phyloP scores from a whole-genome alignment of 2,888 invertebrate genomes.

The Sphecodes monilicornis region DNA sequence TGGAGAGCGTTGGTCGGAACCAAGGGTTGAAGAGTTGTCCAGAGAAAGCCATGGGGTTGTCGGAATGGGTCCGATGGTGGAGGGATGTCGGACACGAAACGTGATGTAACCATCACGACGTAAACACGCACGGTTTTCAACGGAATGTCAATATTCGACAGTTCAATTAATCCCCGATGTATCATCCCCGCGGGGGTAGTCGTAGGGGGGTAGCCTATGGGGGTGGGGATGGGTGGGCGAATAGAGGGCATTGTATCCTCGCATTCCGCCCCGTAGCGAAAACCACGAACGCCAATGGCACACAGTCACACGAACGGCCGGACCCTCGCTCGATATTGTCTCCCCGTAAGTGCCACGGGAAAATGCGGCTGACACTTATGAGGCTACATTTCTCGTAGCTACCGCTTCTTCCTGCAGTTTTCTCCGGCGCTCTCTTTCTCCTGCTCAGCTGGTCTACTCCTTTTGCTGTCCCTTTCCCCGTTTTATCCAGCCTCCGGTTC shows the following conservation, averaged over 20 bases:
- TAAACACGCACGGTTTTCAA: slow-evolving; percentile 64
- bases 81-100: slow-evolving; percentile 8
- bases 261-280: slow-evolving; percentile 39
- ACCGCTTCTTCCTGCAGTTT: not conserved
- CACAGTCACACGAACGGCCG: slow-evolving; percentile 24
- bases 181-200: slow-evolving; percentile 50
- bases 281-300: slow-evolving; percentile 37
- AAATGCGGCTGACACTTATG: slow-evolving; percentile 64
- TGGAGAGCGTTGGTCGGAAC: not conserved
- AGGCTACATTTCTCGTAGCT: slow-evolving; percentile 55
- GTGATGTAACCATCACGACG: slow-evolving; percentile 54
- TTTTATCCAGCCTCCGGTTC: not conserved
- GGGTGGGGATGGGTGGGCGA: not conserved
- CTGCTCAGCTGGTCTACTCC: not conserved
- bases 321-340: slow-evolving; percentile 57
- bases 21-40: not conserved
- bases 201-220: slow-evolving; percentile 31
- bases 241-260: slow-evolving; percentile 45
- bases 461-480: not conserved
- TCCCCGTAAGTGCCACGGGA: slow-evolving; percentile 55
- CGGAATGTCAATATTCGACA: slow-evolving; percentile 76
- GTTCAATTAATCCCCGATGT: slow-evolving; percentile 76
- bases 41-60: not conserved
- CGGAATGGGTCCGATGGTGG: too few species aligned
- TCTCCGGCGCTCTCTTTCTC: not conserved